Base-by-base conservation (phyloP, 2,113 vertebrate genomes). In the Gobius niger region DNA sequence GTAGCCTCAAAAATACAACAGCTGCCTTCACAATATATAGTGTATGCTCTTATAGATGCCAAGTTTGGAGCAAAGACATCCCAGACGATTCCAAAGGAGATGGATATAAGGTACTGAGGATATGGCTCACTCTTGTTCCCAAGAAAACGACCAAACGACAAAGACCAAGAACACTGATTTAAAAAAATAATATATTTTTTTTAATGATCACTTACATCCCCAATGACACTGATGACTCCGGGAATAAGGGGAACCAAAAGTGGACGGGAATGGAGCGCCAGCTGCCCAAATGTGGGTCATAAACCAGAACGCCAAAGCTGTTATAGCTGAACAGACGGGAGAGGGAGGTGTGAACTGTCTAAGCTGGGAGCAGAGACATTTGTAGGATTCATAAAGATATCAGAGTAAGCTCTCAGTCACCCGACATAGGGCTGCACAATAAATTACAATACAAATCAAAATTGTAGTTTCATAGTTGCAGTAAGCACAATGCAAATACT, bases 261-360 rank as follows among this genome's bases (percentile, higher is more conserved):
- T 66, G 65, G 51, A 63, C 44, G 50, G 40, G 67, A 66, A n/a
- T 54, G 41, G 64, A 69, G 3, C 34, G 42, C 51, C 72, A 15
- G 67, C 72, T 71, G 75, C 69, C 18, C 47, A 42, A 70, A 80
- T 63, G 34, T 82, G 13, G 72, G 74, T 84, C 82, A 65, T 57
- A 67, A 79, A 73, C 77, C 71, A 75, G 61, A 73, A 76, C 76
- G 19, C 0, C 68, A 10, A 74, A 68, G 49, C 50, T 44, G 77
- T 61, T 60, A 4, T 46, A 42, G 15, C 59, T 47, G 77, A 81
- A 67, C 75, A 81, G 80, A 50, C 68, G 66, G 77, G n/a, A 63
- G 75, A 41, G 44, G 75, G 67, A 72, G 10, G 79, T 71, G 74
- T 73, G 71, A 86, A 73, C 7, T 2, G 9, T 44, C 18, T n/a